phyloP scores from a whole-genome alignment of 2,888 invertebrate species.

The Antheraea yamamai region DNA sequence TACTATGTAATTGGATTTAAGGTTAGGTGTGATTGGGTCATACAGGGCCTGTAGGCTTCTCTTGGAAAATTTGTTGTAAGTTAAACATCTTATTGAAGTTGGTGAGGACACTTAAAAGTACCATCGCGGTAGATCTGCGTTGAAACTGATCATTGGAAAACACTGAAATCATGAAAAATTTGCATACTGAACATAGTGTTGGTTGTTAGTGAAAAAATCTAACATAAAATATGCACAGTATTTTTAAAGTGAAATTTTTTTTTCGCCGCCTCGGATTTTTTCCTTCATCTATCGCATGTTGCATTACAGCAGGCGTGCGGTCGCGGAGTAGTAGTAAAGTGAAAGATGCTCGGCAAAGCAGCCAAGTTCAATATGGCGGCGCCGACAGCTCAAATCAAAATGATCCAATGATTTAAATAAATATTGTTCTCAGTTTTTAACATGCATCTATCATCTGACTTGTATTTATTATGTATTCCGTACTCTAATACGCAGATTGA shows the following conservation, averaged over 20 bases:
- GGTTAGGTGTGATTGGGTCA: conserved; percentile 62
- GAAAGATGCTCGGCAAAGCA: no score
- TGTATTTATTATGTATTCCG: no score
- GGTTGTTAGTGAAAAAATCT: not conserved
- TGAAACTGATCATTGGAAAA: conserved; percentile 30
- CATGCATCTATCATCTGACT: no score
- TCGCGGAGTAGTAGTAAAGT: no score
- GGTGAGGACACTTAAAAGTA: conserved; percentile 24
- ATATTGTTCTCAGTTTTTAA: no score
- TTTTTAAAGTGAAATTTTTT: not conserved
- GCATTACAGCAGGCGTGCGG: no score
- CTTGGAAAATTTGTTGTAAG: conserved; percentile 72
- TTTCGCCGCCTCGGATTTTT: no score
- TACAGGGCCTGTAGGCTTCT: conserved; percentile 60
- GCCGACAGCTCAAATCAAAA: no score
- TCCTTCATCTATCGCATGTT: no score
- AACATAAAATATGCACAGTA: not conserved
- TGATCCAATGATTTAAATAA: no score
- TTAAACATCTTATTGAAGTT: conserved; percentile 59
- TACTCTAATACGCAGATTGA: no score
- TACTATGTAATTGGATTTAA: conserved; percentile 74
- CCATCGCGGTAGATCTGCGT: not conserved
- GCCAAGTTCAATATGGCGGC: no score
- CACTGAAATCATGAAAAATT: conserved; percentile 42
- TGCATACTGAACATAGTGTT: not conserved